phyloP scores from a whole-genome alignment of 2,113 vertebrate genomes.

The Scomber colias region DNA sequence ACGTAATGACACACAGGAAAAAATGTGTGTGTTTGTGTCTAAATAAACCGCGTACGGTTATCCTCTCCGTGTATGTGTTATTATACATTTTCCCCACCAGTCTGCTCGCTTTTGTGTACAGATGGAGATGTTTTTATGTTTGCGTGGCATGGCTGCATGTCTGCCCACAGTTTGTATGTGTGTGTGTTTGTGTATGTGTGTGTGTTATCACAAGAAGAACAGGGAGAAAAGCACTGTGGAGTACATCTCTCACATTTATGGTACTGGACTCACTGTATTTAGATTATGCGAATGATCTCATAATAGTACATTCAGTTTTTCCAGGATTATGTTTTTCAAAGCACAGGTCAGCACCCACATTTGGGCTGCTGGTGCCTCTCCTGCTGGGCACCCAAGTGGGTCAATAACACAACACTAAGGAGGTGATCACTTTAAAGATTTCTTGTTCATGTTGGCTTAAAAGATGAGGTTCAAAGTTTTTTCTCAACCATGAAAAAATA shows the following conservation, averaged over 20 bases:
- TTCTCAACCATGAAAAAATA: neutral
- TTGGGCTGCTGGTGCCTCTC: neutral
- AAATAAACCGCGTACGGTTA: slow-evolving; percentile 21
- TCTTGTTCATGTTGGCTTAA: neutral
- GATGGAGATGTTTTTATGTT: neutral
- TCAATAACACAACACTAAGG: neutral
- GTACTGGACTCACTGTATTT: neutral
- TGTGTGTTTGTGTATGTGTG: neutral
- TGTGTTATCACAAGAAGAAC: slow-evolving; percentile 13
- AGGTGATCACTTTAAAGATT: neutral
- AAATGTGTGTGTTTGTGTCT: slow-evolving; percentile 35
- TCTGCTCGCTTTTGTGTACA: too few relatives aligned
- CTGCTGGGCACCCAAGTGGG: neutral
- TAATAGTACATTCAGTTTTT: neutral
- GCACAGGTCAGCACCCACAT: neutral
- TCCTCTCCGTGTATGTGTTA: neutral
- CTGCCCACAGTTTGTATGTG: neutral
- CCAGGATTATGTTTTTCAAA: slow-evolving; percentile 5
- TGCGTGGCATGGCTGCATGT: slow-evolving; percentile 10
- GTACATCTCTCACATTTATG: slow-evolving; percentile 6
- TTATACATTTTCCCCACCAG: slow-evolving; percentile 12
- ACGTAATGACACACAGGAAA: slow-evolving; percentile 44
- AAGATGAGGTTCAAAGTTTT: neutral
- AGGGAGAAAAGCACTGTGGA: slow-evolving; percentile 18
- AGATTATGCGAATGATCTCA: neutral